phyloP scores from a whole-genome alignment of 1,140 invertebrate genomes.

The Caerostris extrusa region DNA sequence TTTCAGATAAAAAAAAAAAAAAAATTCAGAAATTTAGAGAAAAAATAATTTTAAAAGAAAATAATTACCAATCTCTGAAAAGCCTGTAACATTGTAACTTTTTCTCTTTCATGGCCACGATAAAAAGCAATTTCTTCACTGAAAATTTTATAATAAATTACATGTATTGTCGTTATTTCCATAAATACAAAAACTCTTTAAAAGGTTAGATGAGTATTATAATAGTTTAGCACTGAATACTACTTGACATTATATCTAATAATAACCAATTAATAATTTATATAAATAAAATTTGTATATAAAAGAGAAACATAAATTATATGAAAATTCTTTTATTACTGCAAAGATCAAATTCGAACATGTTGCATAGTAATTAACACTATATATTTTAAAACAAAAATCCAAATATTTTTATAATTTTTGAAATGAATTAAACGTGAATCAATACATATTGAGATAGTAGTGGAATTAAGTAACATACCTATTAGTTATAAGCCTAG shows the following conservation, averaged over 20 bases:
- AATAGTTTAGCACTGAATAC: too few relatives aligned
- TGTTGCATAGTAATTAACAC: too few relatives aligned
- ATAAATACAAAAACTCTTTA: too few relatives aligned
- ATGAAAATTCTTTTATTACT: background rate
- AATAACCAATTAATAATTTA: too few relatives aligned
- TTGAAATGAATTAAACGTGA: too few relatives aligned
- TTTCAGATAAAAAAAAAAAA: background rate
- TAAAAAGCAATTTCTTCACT: conserved; percentile 99
- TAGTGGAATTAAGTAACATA: conserved; percentile 55
- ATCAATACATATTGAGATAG: too few relatives aligned
- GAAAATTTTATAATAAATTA: conserved; percentile 71
- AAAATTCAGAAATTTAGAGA: background rate
- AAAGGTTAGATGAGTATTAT: too few relatives aligned
- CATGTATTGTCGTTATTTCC: background rate
- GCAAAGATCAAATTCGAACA: background rate
- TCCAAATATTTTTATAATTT: too few relatives aligned
- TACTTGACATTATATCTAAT: too few relatives aligned
- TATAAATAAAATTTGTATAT: background rate
- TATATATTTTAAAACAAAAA: too few relatives aligned
- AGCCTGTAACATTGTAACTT: conserved; percentile 88
- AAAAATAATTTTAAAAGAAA: background rate
- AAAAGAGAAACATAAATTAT: background rate
- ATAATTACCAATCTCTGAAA: conserved; percentile 75
- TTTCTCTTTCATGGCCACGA: conserved; percentile 94
- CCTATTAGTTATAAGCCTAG: conserved; percentile 96